phyloP scores from a whole-genome alignment of 2,113 vertebrate species.

The Anarhynchus alexandrinus region DNA sequence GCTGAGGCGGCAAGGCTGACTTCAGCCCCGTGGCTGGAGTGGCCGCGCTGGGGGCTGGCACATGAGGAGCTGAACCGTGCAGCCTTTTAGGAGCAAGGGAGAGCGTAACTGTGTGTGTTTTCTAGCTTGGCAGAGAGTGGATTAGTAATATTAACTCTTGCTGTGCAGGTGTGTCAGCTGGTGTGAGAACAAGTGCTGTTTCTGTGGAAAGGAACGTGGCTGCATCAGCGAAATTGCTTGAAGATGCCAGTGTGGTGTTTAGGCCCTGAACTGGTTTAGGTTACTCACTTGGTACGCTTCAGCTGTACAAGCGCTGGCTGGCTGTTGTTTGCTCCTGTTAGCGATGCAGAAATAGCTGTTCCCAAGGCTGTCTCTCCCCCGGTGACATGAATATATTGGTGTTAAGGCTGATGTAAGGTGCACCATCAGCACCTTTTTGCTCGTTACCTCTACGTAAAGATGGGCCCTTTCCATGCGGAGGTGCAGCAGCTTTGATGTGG shows the following conservation, averaged over 20 bases:
- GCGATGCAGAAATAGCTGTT: not conserved
- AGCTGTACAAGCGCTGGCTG: not conserved
- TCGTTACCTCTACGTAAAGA: not conserved
- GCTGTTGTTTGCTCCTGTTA: not conserved
- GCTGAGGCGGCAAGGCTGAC: not conserved
- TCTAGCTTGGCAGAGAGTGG: not conserved
- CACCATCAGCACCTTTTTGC: conserved; percentile 42
- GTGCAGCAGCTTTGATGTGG: conserved; percentile 57
- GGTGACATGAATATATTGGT: not conserved
- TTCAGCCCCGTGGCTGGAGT: not conserved
- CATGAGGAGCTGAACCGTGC: not conserved
- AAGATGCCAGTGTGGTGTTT: not conserved
- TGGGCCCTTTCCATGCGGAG: not conserved
- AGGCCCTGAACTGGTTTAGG: not conserved
- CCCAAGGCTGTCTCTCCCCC: not conserved
- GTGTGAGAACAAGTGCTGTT: not conserved
- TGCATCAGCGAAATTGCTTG: not conserved
- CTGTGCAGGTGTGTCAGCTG: not conserved
- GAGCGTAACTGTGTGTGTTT: not conserved
- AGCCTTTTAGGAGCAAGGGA: fast-evolving
- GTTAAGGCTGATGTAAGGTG: conserved; percentile 24
- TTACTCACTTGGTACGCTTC: not conserved
- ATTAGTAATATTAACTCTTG: not conserved
- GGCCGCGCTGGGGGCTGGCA: not conserved
- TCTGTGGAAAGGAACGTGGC: not conserved